Percentiles rank a stretch among this genome's conserved stretches.
These are phyloP conservation scores for Nebria salina DNA, from an alignment of 2,888 invertebrate species.

Conservation along the genomic window DNA sequence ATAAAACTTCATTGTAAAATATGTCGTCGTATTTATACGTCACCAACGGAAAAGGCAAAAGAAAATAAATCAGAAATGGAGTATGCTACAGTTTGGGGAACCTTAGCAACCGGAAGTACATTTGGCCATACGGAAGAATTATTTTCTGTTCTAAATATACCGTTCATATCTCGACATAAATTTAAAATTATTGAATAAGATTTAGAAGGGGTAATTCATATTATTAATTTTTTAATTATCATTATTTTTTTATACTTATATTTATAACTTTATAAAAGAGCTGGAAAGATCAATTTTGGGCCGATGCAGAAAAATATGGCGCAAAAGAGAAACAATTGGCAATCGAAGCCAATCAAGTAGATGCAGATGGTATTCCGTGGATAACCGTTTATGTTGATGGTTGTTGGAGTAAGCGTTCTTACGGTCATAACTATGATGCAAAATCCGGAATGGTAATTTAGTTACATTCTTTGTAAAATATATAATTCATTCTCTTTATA, in stretches of 20 bases:
- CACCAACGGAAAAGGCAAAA: conserved; percentile 20
- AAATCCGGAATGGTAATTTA: conserved; percentile 5
- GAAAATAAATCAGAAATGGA: conserved; percentile 26
- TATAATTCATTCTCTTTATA: too few species aligned
- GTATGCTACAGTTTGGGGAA: conserved; percentile 43
- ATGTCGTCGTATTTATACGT: neutral
- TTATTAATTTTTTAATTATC: conserved; percentile 11
- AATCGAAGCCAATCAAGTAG: conserved; percentile 16
- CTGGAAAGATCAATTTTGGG: neutral
- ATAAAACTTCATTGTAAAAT: conserved; percentile 23
- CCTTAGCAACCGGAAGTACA: conserved; percentile 39
- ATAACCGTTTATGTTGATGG: conserved; percentile 47
- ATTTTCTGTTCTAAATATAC: conserved; percentile 26
- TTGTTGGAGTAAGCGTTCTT: conserved; percentile 48
- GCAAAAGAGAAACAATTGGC: too few species aligned
- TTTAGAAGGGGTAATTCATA: conserved; percentile 7
- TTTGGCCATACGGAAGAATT: conserved; percentile 39
- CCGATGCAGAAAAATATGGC: conserved; percentile 37
- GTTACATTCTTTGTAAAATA: neutral
- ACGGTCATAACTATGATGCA: conserved; percentile 48
- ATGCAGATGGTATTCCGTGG: conserved; percentile 38
- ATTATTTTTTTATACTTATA: neutral
- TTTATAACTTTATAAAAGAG: too few species aligned
- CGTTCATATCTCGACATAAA: neutral
- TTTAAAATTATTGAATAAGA: neutral